Evolutionary conservation across 2,113 vertebrate species (phyloP), one percentile per base, ranked within the genome.

Genomic region (Peromyscus maniculatus): DNA sequence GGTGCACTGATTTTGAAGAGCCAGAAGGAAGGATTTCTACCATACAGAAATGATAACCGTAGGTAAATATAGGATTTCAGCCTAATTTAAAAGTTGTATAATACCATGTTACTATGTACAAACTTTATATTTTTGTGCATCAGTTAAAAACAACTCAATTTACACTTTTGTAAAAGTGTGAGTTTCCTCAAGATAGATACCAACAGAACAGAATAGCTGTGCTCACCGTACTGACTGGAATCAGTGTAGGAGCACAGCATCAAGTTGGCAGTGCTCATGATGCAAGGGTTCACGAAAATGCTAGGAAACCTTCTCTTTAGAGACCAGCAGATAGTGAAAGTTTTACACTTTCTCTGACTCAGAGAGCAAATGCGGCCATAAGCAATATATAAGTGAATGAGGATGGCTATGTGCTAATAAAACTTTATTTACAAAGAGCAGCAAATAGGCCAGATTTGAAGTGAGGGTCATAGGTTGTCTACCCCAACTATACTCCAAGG

Each of bases 341-440:
- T 59, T 59, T 71, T 55, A 28, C 24, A 36, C 33, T 91, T 84
- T 94, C 57, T 86, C 86, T 52, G 69, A 62, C 86, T 95, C 26
- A 2, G 43, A 11, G 17, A 28, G 43, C 64, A 52, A 36, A 69
- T 28, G 28, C 22, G 77, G 3, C 43, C 36, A 39, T 19, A 43
- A 43, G 74, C 16, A n/a, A 31, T 74, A 26, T 3, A 31, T 22
- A 88, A 43, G 69, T 2, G 28, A 71, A 24, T 75, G 24, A 43
- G 4, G 3, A 8, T 84, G 57, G 36, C 86, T 59, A 4, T 28
- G 31, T 91, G 87, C 52, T 71, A 93, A 4, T 95, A 59, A 33
- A 57, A 62, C 46, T 84, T 91, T 92, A 92, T 72, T 93, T 71
- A 90, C 88, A 59, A 62, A 83, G 64, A 74, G 7, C 31, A 78